Percentiles rank a stretch among this genome's conserved stretches.
phyloP scores from a whole-genome alignment of 30 jellyfish, hydroid and myxozoan species.

The Morbakka virulenta region DNA sequence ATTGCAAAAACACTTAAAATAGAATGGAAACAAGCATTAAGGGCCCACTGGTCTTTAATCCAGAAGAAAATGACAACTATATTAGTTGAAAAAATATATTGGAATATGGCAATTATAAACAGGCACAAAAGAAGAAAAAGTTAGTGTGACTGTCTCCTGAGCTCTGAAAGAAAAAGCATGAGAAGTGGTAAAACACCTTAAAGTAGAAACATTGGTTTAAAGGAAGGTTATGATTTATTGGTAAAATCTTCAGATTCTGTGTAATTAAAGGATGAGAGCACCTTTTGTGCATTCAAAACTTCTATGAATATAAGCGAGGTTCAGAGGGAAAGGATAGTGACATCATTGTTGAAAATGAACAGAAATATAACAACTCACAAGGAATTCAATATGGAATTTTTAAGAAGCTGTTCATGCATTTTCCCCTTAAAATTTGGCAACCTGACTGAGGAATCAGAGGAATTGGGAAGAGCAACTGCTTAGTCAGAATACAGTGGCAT shows the following conservation, averaged over 20 bases:
- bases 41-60: too few species aligned
- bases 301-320: not conserved
- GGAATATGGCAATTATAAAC: not conserved
- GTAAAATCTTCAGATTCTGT: not conserved
- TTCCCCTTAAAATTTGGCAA: too few species aligned
- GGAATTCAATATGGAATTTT: not conserved
- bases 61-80: not conserved
- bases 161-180: not conserved
- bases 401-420: too few species aligned
- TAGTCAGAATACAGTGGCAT: not conserved
- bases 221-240: not conserved
- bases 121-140: not conserved
- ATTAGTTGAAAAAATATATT: not conserved
- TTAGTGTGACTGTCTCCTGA: not conserved
- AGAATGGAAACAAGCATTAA: too few species aligned
- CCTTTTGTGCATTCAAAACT: not conserved
- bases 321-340: not conserved
- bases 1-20: too few species aligned
- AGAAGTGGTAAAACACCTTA: not conserved
- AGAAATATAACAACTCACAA: not conserved
- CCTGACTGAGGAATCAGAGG: not conserved
- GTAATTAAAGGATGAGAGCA: not conserved
- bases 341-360: not conserved
- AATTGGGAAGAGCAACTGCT: not conserved
- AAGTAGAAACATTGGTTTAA: not conserved